phyloP scores from a whole-genome alignment of 2,797 vertebrate species.

The Prunella strophiata region DNA sequence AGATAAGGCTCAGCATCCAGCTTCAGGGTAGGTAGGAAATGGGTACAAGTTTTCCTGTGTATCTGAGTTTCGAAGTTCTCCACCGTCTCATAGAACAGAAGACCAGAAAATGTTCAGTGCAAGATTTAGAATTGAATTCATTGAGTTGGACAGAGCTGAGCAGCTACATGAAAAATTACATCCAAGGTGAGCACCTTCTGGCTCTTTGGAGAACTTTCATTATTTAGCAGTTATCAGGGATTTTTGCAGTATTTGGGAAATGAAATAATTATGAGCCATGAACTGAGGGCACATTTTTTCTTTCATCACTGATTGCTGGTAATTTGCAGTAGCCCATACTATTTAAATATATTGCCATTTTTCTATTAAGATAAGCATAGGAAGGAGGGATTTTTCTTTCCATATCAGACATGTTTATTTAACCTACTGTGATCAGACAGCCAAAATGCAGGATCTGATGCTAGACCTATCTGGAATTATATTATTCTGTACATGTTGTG shows the following conservation, averaged over 20 bases:
- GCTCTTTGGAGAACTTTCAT: not conserved
- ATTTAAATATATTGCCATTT: constrained; percentile 41
- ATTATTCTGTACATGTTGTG: not conserved
- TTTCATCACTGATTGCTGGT: constrained; percentile 16
- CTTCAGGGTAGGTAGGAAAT: not conserved
- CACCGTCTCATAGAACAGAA: not conserved
- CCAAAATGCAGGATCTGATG: not conserved
- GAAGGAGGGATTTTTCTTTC: not conserved
- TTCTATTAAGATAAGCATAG: constrained; percentile 1
- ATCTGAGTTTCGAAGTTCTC: not conserved
- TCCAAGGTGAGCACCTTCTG: not conserved
- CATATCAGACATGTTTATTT: not conserved
- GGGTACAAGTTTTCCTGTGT: not conserved
- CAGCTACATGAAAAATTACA: not conserved
- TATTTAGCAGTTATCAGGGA: not conserved
- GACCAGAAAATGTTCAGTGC: not conserved
- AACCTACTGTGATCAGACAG: not conserved
- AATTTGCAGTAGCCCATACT: constrained; percentile 2
- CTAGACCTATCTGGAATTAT: not conserved
- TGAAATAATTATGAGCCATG: constrained; percentile 28
- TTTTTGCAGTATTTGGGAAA: constrained; percentile 5
- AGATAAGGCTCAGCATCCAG: not conserved
- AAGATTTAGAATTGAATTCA: not conserved
- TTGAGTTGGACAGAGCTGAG: not conserved
- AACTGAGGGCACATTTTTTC: constrained; percentile 23